Evolutionary conservation across 30 jellyfish, hydroid and myxozoan genomes (phyloP).

Genomic region (Sanderia malayensis): DNA sequence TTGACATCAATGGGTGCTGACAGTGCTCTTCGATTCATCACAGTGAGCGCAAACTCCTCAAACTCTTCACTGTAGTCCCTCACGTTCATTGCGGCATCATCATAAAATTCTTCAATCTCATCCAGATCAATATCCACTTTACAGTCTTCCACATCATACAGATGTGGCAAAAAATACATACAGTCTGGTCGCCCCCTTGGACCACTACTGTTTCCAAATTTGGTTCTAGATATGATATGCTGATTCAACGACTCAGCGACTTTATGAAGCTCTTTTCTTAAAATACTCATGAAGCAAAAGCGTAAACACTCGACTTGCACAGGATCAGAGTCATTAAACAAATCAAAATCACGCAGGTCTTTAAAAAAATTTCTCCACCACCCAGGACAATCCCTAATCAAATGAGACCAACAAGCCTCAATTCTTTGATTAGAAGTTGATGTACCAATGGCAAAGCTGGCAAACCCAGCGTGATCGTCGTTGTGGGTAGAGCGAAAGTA

Average conservation of each 20-base stretch:
- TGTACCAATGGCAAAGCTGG: slow-evolving; percentile 21
- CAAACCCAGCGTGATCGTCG: slow-evolving; percentile 23
- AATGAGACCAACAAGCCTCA: slow-evolving; percentile 67
- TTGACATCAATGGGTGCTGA: slow-evolving; percentile 40
- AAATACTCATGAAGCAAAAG: slow-evolving; percentile 51
- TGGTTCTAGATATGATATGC: slow-evolving; percentile 28
- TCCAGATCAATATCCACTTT: slow-evolving; percentile 22
- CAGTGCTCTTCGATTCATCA: slow-evolving; percentile 17
- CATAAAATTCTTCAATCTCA: slow-evolving; percentile 37
- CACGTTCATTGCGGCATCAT: slow-evolving; percentile 18
- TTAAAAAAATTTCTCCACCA: slow-evolving; percentile 71
- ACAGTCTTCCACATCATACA: slow-evolving; percentile 25
- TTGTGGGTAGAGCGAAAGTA: slow-evolving; percentile 32
- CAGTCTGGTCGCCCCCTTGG: slow-evolving; percentile 67
- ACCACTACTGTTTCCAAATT: slow-evolving; percentile 32
- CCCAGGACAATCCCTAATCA: slow-evolving; percentile 54
- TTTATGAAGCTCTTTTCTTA: slow-evolving; percentile 63
- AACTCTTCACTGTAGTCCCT: slow-evolving; percentile 42
- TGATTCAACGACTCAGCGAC: slow-evolving; percentile 51
- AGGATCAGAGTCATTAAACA: slow-evolving; percentile 50
- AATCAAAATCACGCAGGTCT: slow-evolving; percentile 45
- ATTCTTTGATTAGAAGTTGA: slow-evolving; percentile 61
- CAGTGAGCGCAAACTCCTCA: slow-evolving; percentile 46
- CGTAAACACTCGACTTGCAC: slow-evolving; percentile 50
- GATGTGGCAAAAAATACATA: slow-evolving; percentile 36